Base-by-base conservation (phyloP, 2,888 invertebrate genomes). In the Drosophila borealis region DNA sequence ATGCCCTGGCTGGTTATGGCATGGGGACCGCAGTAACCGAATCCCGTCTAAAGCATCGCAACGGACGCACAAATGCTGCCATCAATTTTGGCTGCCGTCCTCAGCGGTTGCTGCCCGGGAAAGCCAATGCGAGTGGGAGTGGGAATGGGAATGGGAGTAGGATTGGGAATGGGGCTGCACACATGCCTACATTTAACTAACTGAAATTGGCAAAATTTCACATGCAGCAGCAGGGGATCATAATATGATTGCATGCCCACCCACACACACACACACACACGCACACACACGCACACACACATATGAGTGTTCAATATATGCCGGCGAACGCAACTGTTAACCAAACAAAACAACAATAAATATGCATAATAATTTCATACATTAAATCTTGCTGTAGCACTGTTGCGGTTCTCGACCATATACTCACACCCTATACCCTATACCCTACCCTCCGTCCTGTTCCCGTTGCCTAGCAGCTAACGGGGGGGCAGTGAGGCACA, bases 361-460 rank as follows among this genome's bases (percentile, higher is more conserved):
- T 85, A 80, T 88, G 74, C 80, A 85, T 85, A 82, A 75, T 83
- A 83, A 83, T 83, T 75, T 76, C 76, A 77, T 79, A 70, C 62
- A 83, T 82, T 76, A 69, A 65, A 74, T 75, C 75, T 70, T 69
- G 54, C 19, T 42, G 17, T 19, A 45, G 45, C 50, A 39, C 29
- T 46, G 37, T 29, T 49, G 63, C 21, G 33, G 21, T 11, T 17
- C 17, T 41, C 17, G 61, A 13, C 42, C n/a, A 19, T n/a, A 14
- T n/a, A 37, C 39, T 39, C 25, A 25, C 42, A 33, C 33, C n/a
- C 10, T 17, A 19, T n/a, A 33, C n/a, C 33, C 41, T 17, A 17
- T 17, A 17, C 17, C 17, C 8, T 25, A 11, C 44, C 0, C 1
- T 1, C 9, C 5, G 9, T 14, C 17, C 49, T 4, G 8, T 13